Evolutionary conservation across 2,797 vertebrate species (phyloP).

Genomic region (Coregonus ussuriensis): DNA sequence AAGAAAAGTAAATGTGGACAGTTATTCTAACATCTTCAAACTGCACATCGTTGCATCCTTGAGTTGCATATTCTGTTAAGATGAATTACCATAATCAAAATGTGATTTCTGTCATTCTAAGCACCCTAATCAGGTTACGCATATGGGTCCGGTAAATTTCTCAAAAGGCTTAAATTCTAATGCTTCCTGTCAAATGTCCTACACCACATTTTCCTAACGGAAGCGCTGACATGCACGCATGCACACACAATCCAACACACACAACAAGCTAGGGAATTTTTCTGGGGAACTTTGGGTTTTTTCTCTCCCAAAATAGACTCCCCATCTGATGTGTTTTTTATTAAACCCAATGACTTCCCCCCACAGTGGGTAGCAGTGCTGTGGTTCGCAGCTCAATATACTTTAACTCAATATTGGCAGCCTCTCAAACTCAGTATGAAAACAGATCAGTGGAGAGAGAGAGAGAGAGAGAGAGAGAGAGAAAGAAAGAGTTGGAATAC

Average conservation of each 20-base stretch:
- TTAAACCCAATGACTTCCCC: neutral
- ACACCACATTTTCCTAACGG: conserved; percentile 2
- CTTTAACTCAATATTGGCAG: conserved; percentile 22
- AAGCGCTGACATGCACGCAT: conserved; percentile 3
- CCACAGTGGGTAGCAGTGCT: neutral
- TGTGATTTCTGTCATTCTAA: too few relatives aligned
- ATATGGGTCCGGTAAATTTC: too few relatives aligned
- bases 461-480: too few relatives aligned
- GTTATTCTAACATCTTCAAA: too few relatives aligned
- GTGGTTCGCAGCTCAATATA: neutral
- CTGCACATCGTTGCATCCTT: too few relatives aligned
- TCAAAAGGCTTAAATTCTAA: too few relatives aligned
- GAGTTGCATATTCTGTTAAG: too few relatives aligned
- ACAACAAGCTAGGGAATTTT: conserved; percentile 2
- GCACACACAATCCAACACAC: neutral
- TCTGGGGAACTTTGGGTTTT: neutral
- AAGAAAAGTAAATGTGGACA: too few relatives aligned
- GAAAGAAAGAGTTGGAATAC: neutral
- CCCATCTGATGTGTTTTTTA: neutral
- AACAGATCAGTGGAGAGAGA: conserved; percentile 33
- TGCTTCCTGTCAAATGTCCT: too few relatives aligned
- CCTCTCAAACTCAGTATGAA: conserved; percentile 34
- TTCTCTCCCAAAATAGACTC: neutral
- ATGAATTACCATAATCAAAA: too few relatives aligned
- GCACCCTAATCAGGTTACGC: too few relatives aligned